Base-by-base conservation (phyloP, 2,888 invertebrate genomes). In the Ferdinandea cuprea region DNA sequence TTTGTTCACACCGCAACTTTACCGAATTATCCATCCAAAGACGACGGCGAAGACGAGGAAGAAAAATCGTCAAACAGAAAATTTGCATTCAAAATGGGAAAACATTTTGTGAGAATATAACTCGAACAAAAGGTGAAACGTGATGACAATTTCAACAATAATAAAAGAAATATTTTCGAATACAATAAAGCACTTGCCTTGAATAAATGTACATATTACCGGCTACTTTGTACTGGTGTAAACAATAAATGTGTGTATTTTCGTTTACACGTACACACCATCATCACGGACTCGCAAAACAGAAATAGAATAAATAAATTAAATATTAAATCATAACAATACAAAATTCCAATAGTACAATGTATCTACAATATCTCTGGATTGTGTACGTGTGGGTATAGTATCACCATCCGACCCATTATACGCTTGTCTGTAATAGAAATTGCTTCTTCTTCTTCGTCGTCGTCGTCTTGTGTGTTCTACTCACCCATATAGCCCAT, bases 311-410 rank as follows among this genome's bases (percentile, higher is more conserved):
- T 78, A 78, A 78, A 83, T 73, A 78, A 77, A 83, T 83, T 78
- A 83, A n/a, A 73, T 83, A 83, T 83, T 83, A 73, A 83, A 83
- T 83, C 83, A 83, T 78, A 78, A 83, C 83, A 83, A 83, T 78
- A 78, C 61, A 73, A n/a, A 83, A 83, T 83, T 83, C 83, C 83
- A 63, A 83, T 73, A 72, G 59, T 37, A 72, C 59, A 56, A 46
- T 58, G 52, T 65, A 71, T 59, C 68, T 59, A 69, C 69, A 80
- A 66, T 58, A 66, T 40, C 37, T 30, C 78, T 48, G 30, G 48
- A 44, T n/a, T 17, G 46, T 40, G 13, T 13, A 15, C 13, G 13
- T 40, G 15, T 40, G 7, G 13, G 6, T 15, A 13, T 15, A 58
- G 28, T 71, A 25, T 54, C 52, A 21, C 37, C 58, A n/a, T n/a